Base-by-base conservation (phyloP, 2,797 vertebrate genomes). In the Channa striata region DNA sequence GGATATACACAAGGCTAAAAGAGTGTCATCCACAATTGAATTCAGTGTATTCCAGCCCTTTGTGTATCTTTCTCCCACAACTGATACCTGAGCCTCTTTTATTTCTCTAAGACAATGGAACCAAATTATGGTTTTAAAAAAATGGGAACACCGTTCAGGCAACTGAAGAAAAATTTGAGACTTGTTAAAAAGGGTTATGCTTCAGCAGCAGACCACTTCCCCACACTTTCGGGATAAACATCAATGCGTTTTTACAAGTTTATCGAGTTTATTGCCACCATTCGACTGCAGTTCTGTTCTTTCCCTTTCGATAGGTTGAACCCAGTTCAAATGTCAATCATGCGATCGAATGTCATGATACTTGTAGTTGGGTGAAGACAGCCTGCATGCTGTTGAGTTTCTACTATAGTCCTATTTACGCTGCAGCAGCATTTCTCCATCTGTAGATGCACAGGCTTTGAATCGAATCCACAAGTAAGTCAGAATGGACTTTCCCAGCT, bases 401-500 rank as follows among this genome's bases (percentile, higher is more conserved):
- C 64, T 43, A 54, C 60, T 75, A 50, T 67, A 77, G 58, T 64
- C 66, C 37, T 70, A 80, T 79, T 87, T 80, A 71, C 70, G 49
- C 83, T 63, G 74, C 76, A 78, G 66, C 74, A 76, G 80, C 67
- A 63, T 72, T 87, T 68, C 78, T 90, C 74, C 83, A 76, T 83
- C 78, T 79, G 79, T 71, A 59, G 69, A 87, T 82, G 72, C 74
- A 87, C 67, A 75, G 68, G 64, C 78, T 76, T 80, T 86, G 71
- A 89, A 74, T 81, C 64, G 80, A 88, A 77, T 88, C 83, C 84
- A 85, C 81, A 87, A 87, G 87, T 91, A 83, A 91, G 84, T 91
- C 84, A 88, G 77, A 85, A 78, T 86, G 87, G 89, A 90, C 82
- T 91, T 91, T 90, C 82, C 89, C 85, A 89, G 88, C 87, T 87